These are phyloP conservation scores for Orestias chungarensis DNA, from an alignment of 2,797 vertebrate species.

Conservation along the genomic window DNA sequence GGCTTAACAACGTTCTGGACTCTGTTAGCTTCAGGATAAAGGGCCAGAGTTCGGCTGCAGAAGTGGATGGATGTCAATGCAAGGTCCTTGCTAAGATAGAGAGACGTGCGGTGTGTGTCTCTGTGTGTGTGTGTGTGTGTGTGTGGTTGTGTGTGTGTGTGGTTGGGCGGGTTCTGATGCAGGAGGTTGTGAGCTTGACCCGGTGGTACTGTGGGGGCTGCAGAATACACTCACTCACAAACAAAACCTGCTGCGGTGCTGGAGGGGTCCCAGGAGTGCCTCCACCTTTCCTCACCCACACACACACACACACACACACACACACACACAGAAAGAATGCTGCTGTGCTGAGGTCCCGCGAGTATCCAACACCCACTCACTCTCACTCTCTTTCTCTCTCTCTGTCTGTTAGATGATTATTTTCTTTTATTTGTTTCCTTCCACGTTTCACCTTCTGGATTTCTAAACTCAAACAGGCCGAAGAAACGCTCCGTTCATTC, in stretches of 20 bases:
- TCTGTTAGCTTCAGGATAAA: too few relatives aligned
- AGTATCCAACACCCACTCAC: slow-evolving; percentile 76
- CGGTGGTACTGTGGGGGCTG: slow-evolving; percentile 84
- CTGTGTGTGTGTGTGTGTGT: background rate
- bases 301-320: slow-evolving; percentile 24
- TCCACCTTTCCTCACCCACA: slow-evolving; percentile 77
- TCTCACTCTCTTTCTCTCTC: slow-evolving; percentile 59
- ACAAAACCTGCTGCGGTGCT: slow-evolving; percentile 80
- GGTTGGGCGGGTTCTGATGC: slow-evolving; percentile 70
- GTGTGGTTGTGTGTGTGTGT: slow-evolving; percentile 69
- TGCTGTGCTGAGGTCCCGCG: slow-evolving; percentile 78
- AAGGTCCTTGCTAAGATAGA: too few relatives aligned
- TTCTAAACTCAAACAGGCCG: slow-evolving; percentile 18
- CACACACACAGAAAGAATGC: slow-evolving; percentile 68
- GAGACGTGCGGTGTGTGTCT: background rate
- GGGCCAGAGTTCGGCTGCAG: too few relatives aligned
- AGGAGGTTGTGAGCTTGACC: slow-evolving; percentile 91
- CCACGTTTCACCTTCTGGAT: slow-evolving; percentile 22
- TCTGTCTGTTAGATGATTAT: slow-evolving; percentile 60
- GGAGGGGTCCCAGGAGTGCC: slow-evolving; percentile 82
- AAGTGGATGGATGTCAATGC: too few relatives aligned
- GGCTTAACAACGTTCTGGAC: too few relatives aligned
- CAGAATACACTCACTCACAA: slow-evolving; percentile 63
- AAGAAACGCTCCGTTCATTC: background rate
- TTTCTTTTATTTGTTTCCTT: slow-evolving; percentile 65